Evolutionary conservation across 2,797 vertebrate species (phyloP), one percentile per base, ranked within the genome.

Genomic region (Apodemus agrarius): DNA sequence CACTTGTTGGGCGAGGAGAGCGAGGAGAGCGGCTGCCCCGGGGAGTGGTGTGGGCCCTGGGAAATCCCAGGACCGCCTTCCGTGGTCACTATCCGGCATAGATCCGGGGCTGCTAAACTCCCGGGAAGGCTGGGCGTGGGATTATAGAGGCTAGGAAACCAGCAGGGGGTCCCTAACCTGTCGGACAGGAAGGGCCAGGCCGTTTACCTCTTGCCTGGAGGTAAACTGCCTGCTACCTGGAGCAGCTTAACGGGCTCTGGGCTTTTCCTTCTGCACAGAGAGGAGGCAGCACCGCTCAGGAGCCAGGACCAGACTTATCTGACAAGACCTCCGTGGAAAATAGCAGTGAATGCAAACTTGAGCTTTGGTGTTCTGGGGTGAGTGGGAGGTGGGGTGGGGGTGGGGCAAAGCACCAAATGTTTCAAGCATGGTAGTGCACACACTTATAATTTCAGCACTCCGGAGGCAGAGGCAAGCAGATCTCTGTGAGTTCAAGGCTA

Each of bases 101-200:
- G 21, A 43, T 26, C 17, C 59, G 49, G 59, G 86, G 85, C 31
- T 26, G 46, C 74, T 57, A 11, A 22, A 37, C 3, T 29, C 37
- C 75, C 61, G 3, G 65, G 87, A 63, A 92, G 81, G n/a, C 76
- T 26, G n/a, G 31, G 43, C 83, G 80, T 7, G 82, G 78, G 86
- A 93, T 82, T 54, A 31, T 17, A 37, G 88, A 85, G 59, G 87
- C 92, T 90, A 85, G 22, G 46, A 72, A 75, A 63, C 34, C 57
- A 54, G 80, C 72, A 2, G 91, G 69, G 92, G 65, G 22, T 67
- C 29, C 29, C 29, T 65, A 97, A 97, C 96, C 96, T 93, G 93
- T 94, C n/a, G 19, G 95, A 91, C 96, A 31, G 90, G 97, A 76
- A 67, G 0, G 0, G 91, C 82, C 5, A 67, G 96, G 80, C 93